These are phyloP conservation scores for Trissonchulus latispiculum DNA, from an alignment of 2,888 invertebrate species.

Conservation along the genomic window DNA sequence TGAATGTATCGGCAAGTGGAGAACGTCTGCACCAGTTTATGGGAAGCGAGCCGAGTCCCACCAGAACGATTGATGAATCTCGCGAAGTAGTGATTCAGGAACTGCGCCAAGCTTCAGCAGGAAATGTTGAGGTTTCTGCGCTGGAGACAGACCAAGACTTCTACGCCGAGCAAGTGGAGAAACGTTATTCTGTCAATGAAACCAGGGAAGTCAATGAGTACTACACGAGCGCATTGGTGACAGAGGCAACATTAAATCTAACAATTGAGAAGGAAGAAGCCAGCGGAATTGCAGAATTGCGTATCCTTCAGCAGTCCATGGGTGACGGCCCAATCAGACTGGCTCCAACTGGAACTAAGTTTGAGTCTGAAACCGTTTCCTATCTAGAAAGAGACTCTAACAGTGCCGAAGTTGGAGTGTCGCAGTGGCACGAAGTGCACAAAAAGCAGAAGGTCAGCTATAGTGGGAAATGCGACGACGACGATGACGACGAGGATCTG, in stretches of 20 bases:
- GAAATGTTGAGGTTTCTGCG: too few relatives aligned
- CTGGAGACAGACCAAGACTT: too few relatives aligned
- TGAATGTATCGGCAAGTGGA: too few relatives aligned
- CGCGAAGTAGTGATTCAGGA: too few relatives aligned
- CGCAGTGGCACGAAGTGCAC: not conserved
- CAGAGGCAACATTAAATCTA: not conserved
- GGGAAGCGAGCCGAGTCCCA: too few relatives aligned
- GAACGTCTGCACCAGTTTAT: too few relatives aligned
- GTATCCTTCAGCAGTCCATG: not conserved
- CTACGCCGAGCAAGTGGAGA: too few relatives aligned
- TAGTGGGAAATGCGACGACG: not conserved
- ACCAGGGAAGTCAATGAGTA: too few relatives aligned
- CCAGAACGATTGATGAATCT: too few relatives aligned
- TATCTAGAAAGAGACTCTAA: not conserved
- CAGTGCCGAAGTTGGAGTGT: not conserved
- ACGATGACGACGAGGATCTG: not conserved
- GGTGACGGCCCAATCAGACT: not conserved
- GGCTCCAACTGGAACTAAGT: not conserved
- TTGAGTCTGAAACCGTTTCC: not conserved
- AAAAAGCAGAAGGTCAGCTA: not conserved
- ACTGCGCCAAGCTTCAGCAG: too few relatives aligned
- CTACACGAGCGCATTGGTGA: too few relatives aligned
- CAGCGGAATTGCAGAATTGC: not conserved
- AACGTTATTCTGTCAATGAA: too few relatives aligned
- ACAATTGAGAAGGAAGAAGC: not conserved